These are phyloP conservation scores for Epizoanthus fatuus DNA, from an alignment of 92 coral and sea anemone genomes.

Conservation along the genomic window DNA sequence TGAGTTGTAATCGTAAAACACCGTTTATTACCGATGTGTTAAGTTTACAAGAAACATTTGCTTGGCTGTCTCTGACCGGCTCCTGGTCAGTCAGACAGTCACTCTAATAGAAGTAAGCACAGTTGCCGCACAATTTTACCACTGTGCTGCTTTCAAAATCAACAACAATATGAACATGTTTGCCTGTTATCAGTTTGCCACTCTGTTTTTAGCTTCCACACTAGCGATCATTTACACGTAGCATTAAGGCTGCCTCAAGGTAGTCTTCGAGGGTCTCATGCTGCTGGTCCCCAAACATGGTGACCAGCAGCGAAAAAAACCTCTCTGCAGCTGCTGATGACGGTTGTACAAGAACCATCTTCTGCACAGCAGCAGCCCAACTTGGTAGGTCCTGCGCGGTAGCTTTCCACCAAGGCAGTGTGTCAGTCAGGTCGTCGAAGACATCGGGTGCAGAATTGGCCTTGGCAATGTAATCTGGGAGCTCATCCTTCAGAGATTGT, in stretches of 20 bases:
- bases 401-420: conserved; percentile 47
- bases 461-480: conserved; percentile 55
- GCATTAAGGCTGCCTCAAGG: conserved; percentile 65
- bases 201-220: conserved; percentile 39
- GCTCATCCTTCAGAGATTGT: conserved; percentile 55
- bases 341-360: conserved; percentile 51
- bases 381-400: conserved; percentile 36
- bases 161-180: conserved; percentile 38
- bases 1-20: conserved; percentile 42
- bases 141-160: conserved; percentile 33
- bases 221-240: conserved; percentile 51
- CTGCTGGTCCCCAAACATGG: conserved; percentile 68
- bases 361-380: conserved; percentile 54
- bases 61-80: conserved; percentile 36
- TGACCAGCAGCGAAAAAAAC: conserved; percentile 44
- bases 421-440: conserved; percentile 45
- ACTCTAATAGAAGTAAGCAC: conserved; percentile 33
- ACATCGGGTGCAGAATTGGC: conserved; percentile 30
- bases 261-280: conserved; percentile 48
- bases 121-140: neutral
- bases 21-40: conserved; percentile 28
- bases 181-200: conserved; percentile 7
- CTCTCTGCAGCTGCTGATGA: conserved; percentile 64
- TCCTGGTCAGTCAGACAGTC: conserved; percentile 27
- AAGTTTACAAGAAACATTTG: conserved; percentile 50